phyloP scores from a whole-genome alignment of 2,113 vertebrate genomes.

The Passer domesticus region DNA sequence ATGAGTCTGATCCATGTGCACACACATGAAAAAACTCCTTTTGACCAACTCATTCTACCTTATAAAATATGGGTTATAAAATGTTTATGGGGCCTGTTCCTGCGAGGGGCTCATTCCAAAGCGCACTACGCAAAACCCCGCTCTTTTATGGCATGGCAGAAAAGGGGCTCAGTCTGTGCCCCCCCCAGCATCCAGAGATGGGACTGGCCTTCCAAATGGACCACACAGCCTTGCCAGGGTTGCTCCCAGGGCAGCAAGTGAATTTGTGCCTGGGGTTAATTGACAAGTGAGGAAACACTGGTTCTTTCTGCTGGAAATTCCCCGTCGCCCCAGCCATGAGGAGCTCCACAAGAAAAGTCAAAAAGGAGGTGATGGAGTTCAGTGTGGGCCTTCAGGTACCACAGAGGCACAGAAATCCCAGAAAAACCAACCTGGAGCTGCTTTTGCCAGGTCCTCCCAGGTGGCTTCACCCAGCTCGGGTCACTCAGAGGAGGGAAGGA shows the following conservation, averaged over 20 bases:
- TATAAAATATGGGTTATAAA: slow-evolving; percentile 74
- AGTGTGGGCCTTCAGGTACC: not conserved
- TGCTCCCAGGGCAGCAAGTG: not conserved
- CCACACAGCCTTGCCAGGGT: slow-evolving; percentile 45
- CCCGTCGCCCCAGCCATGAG: not conserved
- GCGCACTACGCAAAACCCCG: not conserved
- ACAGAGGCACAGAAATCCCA: not conserved
- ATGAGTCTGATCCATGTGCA: not conserved
- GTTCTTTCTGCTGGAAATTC: not conserved
- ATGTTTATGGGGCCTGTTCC: slow-evolving; percentile 68
- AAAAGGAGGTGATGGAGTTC: not conserved
- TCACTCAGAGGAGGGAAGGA: not conserved
- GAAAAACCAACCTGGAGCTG: not conserved
- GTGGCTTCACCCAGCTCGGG: not conserved
- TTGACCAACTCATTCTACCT: slow-evolving; percentile 56
- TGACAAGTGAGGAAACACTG: not conserved
- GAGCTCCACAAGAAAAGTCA: not conserved
- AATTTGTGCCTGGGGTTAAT: not conserved
- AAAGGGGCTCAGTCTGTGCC: not conserved
- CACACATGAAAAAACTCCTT: not conserved
- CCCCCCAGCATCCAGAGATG: not conserved
- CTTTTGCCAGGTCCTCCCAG: not conserved
- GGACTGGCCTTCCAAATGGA: not conserved
- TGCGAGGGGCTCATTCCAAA: slow-evolving; percentile 67
- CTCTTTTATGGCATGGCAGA: slow-evolving; percentile 42